phyloP scores from a whole-genome alignment of 2,797 vertebrate species.

The Sebastes nivosus region DNA sequence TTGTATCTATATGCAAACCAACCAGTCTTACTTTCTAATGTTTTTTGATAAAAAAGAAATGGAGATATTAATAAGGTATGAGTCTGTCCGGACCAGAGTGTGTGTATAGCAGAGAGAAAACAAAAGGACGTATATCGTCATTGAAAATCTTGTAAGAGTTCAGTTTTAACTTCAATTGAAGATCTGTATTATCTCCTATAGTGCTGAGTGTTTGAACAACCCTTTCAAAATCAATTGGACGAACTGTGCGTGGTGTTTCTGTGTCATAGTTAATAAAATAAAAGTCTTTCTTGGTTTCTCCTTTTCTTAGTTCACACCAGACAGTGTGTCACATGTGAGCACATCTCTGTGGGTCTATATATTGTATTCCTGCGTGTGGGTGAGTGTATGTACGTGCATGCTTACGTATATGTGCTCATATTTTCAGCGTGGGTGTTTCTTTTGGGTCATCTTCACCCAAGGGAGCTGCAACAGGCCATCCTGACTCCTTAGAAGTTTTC shows the following conservation, averaged over 20 bases:
- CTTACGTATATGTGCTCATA: neutral
- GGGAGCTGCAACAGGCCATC: constrained; percentile 17
- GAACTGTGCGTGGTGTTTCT: neutral
- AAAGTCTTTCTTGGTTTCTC: neutral
- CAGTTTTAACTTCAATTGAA: neutral
- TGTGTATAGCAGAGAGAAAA: neutral
- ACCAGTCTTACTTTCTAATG: neutral
- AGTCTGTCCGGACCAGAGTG: neutral
- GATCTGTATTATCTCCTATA: neutral
- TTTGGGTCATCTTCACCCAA: constrained; percentile 31
- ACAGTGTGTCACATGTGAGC: neutral
- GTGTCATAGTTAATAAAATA: neutral
- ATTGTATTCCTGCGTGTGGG: neutral
- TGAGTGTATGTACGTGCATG: neutral
- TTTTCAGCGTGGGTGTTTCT: constrained; percentile 12
- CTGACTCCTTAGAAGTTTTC: constrained; percentile 34
- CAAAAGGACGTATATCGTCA: no score
- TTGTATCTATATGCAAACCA: neutral
- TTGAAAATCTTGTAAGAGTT: neutral
- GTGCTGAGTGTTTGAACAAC: neutral
- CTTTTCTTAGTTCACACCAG: neutral
- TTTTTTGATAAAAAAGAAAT: neutral
- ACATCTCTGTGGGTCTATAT: neutral
- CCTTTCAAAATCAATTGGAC: neutral
- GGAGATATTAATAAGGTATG: neutral